phyloP scores from a whole-genome alignment of 2,113 vertebrate genomes.

The Uria aalge region DNA sequence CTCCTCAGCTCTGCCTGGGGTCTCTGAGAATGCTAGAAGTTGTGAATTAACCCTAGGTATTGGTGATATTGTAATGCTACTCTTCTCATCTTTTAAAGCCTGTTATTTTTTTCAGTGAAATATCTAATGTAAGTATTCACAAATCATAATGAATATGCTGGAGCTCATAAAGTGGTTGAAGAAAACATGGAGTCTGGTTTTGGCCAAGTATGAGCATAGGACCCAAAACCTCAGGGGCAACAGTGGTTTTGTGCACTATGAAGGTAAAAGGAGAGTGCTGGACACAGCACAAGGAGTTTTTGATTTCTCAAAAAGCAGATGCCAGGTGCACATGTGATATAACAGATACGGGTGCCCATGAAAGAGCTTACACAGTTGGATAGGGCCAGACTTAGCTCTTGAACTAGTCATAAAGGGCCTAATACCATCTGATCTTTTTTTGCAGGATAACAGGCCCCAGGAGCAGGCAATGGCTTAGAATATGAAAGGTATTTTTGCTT shows the following conservation, averaged over 20 bases:
- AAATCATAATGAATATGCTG: background rate
- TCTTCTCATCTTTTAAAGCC: background rate
- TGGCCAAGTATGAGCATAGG: background rate
- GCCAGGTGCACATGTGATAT: background rate
- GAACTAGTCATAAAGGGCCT: background rate
- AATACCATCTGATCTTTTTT: background rate
- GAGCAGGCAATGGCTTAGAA: background rate
- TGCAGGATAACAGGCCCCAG: background rate
- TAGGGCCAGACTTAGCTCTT: background rate
- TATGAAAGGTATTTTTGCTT: background rate
- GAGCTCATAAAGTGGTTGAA: background rate
- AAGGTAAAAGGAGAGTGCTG: background rate
- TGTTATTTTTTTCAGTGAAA: background rate
- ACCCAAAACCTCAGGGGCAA: background rate
- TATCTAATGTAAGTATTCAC: background rate
- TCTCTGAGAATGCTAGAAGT: background rate
- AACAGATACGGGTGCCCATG: background rate
- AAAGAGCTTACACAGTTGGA: background rate
- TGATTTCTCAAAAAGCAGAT: background rate
- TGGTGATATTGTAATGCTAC: background rate
- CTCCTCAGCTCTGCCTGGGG: background rate
- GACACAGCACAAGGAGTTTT: background rate
- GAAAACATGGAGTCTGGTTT: background rate
- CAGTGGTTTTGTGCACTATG: background rate
- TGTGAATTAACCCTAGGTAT: background rate